Percentiles rank a stretch among this genome's conserved stretches.
Evolutionary conservation across 2,113 vertebrate species (phyloP).

Genomic region (Desmodus rotundus): DNA sequence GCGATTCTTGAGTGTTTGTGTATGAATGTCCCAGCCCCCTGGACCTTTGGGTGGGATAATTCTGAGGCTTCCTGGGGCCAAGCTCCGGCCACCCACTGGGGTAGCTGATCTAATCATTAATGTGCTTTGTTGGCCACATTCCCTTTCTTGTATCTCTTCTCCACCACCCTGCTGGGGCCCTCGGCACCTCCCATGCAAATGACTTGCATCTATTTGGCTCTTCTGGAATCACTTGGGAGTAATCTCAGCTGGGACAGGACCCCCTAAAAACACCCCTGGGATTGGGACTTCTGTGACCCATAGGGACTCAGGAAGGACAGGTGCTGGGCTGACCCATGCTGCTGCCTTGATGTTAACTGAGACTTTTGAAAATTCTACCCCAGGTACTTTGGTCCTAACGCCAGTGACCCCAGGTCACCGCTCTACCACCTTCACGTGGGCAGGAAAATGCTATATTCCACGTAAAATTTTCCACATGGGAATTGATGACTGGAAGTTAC

Average conservation of each 20-base stretch:
- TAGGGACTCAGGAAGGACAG: neutral
- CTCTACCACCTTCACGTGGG: neutral
- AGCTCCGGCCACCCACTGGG: neutral
- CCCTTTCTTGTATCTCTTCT: neutral
- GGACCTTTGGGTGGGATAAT: rapidly evolving
- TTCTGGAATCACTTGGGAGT: neutral
- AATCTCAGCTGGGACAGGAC: neutral
- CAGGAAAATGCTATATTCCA: neutral
- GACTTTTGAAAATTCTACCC: neutral
- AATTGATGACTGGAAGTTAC: neutral
- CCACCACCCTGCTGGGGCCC: neutral
- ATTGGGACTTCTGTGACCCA: too few relatives aligned
- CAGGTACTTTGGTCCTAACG: neutral
- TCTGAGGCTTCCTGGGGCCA: neutral
- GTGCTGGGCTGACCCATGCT: neutral
- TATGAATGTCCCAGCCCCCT: neutral
- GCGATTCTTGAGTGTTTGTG: neutral
- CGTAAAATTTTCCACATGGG: neutral
- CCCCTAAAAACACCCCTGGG: neutral
- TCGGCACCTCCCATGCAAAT: neutral
- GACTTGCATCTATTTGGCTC: neutral
- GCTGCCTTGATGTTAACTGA: neutral
- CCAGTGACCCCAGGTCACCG: neutral
- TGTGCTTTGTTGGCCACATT: neutral
- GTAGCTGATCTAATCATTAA: neutral